Base-by-base conservation (phyloP, 2,797 vertebrate species). In the Pelodytes ibericus region DNA sequence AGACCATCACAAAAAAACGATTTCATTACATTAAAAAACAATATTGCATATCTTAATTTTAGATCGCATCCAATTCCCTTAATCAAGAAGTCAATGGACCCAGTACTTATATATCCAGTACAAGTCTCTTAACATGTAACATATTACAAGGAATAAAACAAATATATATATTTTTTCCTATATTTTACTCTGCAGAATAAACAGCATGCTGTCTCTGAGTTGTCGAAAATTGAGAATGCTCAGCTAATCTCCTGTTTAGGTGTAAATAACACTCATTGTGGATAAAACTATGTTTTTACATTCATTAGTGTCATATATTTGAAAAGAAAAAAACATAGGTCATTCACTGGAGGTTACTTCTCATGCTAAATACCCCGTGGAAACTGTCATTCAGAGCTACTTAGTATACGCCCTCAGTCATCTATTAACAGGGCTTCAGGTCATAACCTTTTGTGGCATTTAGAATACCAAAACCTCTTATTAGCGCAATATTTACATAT, bases 401-500 rank as follows among this genome's bases (percentile, higher is more conserved):
- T 81, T 84, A 76, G 82, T 87, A 81, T 87, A 84, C 75, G 73
- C 90, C 89, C 87, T 88, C 89, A 84, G 90, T 90, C 91, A 83
- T 90, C 90, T 91, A 93, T 93, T 94, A 95, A 85, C 91, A 88
- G 92, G 93, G 93, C 93, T 93, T 89, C 86, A 80, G 95, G 95
- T 95, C 94, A 93, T 92, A 92, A 93, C 94, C 94, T 96, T 94
- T 93, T 87, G 87, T 93, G 93, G 93, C 94, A 94, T 94, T 93
- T 95, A 92, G 90, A 91, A 92, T 94, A 92, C 91, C 91, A 90
- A 93, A 95, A 94, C 93, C 94, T 94, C 94, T 95, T 94, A 95
- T 95, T 94, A 96, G 93, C 88, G 91, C 91, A 90, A 85, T 93
- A 95, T 95, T 95, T 95, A 94, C 95, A 96, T 94, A 95, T 92